These are phyloP conservation scores for Sebastes iracundus DNA, from an alignment of 2,797 vertebrate genomes.

Conservation along the genomic window DNA sequence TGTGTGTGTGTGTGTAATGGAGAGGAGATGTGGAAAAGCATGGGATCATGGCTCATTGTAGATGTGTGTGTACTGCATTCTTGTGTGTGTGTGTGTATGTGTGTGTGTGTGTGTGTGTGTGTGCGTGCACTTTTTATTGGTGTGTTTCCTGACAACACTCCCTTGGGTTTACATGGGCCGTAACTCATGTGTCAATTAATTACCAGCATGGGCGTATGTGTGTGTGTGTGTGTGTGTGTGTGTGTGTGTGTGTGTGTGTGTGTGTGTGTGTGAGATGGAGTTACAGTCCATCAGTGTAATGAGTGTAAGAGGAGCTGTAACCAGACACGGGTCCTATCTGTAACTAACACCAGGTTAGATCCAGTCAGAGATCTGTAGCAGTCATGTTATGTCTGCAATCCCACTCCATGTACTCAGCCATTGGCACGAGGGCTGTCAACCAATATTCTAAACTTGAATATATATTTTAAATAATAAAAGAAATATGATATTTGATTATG, in stretches of 20 bases:
- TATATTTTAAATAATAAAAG: background rate
- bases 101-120: background rate
- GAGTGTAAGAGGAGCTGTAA: conserved; percentile 63
- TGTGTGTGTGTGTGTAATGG: background rate
- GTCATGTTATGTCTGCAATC: background rate
- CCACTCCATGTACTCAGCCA: background rate
- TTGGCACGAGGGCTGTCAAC: background rate
- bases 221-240: background rate
- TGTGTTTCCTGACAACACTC: conserved; percentile 34
- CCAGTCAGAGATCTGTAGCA: background rate
- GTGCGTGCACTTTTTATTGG: background rate
- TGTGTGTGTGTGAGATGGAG: conserved; percentile 39
- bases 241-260: background rate
- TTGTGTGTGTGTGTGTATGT: background rate
- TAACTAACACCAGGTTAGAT: conserved; percentile 71
- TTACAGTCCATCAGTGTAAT: conserved; percentile 76
- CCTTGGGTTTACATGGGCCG: conserved; percentile 45
- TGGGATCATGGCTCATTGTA: background rate
- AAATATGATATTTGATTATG: too few relatives aligned
- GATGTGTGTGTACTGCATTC: background rate
- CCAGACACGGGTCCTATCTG: conserved; percentile 57
- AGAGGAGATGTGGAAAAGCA: background rate
- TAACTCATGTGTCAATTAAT: conserved; percentile 70
- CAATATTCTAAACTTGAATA: background rate
- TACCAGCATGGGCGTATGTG: conserved; percentile 37